Percentiles rank a stretch among this genome's conserved stretches.
Evolutionary conservation across 1,140 invertebrate genomes (phyloP).

Genomic region (Drosophila watanabei): DNA sequence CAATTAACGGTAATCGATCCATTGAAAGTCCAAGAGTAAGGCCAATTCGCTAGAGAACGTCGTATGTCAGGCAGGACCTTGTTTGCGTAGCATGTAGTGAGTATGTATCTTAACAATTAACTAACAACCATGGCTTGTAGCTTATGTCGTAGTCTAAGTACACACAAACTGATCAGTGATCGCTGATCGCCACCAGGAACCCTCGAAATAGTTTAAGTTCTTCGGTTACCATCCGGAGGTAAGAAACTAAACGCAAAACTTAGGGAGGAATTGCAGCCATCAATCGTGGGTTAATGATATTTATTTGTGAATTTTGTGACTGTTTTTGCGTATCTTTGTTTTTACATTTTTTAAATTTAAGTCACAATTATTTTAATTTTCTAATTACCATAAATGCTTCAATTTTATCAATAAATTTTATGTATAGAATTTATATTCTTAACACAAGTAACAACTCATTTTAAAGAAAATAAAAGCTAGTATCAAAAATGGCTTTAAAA

Average conservation of each 20-base stretch:
- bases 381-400: background rate
- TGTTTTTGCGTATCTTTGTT: too few species aligned
- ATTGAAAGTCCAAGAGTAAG: slow-evolving; percentile 64
- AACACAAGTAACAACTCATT: too few species aligned
- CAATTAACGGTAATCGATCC: slow-evolving; percentile 40
- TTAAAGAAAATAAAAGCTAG: too few species aligned
- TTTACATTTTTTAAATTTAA: background rate
- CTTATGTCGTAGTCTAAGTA: slow-evolving; percentile 57
- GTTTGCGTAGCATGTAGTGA: slow-evolving; percentile 72
- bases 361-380: background rate
- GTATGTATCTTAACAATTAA: slow-evolving; percentile 71
- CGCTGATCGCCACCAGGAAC: slow-evolving; percentile 20
- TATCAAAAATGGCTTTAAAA: background rate
- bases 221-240: slow-evolving; percentile 62
- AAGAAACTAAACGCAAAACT: slow-evolving; percentile 22
- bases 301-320: too few species aligned
- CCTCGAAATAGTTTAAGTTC: slow-evolving; percentile 27
- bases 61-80: slow-evolving; percentile 77
- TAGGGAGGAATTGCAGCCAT: slow-evolving; percentile 3
- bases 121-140: slow-evolving; percentile 68
- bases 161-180: slow-evolving; percentile 23
- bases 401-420: background rate
- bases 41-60: slow-evolving; percentile 55
- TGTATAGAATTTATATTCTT: background rate
- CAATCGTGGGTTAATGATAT: background rate